Evolutionary conservation across 2,888 invertebrate genomes (phyloP), one percentile per base, ranked within the genome.

Genomic region (Thysanoteuthis rhombus): DNA sequence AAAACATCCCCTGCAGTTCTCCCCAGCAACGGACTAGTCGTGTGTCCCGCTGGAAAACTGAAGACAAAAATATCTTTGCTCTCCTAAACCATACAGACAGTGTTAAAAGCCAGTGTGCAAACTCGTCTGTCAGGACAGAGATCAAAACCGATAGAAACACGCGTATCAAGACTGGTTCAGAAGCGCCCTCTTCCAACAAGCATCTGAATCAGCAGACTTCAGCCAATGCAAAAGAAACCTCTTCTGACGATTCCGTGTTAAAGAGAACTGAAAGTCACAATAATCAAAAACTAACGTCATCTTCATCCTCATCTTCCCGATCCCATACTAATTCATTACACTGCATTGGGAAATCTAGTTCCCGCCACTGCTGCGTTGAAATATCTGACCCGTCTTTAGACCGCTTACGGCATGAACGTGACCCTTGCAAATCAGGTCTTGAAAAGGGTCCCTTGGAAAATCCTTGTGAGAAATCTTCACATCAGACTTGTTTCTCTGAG

Each of bases 51-150:
- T 92, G 92, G 92, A 92, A 92, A 32, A 3, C 32, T 28, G 92
- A 92, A 42, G 92, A 92, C 40, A 92, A 92, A 92, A 92, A 92
- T 92, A 92, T 92, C 3, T 92, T 92, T 45, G 19, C 92, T 92
- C 92, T 92, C 38, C 45, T 92, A n/a, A 92, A 92, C n/a, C 40
- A 92, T 22, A n/a, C 92, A 32, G 45, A 10, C 32, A 42, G 32
- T 92, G 42, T 42, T 19, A 92, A 39, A 90, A 90, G 36, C 90
- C 39, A 42, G 25, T 58, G 58, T 28, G 40, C 22, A 42, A 42
- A 45, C 38, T 25, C 91, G 12, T 91, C 91, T 91, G 39, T 39
- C 42, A 32, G 42, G 32, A 45, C 42, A n/a, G 92, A 92, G n/a
- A 75, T 10, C n/a, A 36, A 75, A 75, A n/a, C n/a, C 10, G n/a